These are phyloP conservation scores for Oncorhynchus masou DNA, from an alignment of 2,113 vertebrate genomes.

Conservation along the genomic window DNA sequence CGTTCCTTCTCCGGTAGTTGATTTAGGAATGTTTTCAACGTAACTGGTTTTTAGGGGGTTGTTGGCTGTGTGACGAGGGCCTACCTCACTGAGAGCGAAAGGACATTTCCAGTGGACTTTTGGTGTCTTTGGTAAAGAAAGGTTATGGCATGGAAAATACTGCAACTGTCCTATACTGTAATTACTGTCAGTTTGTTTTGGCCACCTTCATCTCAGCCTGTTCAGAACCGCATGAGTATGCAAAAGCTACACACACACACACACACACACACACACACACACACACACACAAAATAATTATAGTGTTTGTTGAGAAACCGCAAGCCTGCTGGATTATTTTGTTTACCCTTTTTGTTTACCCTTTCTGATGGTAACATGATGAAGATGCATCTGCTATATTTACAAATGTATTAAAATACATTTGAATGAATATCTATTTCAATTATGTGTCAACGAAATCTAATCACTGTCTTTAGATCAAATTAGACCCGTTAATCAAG, in stretches of 20 bases:
- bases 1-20: not conserved
- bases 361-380: not conserved
- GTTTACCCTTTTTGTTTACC: too few relatives aligned
- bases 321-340: not conserved
- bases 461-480: not conserved
- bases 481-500: conserved; percentile 17
- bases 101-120: conserved; percentile 38
- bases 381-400: not conserved
- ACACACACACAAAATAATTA: not conserved
- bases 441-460: too few relatives aligned
- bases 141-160: conserved; percentile 50
- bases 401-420: too few relatives aligned
- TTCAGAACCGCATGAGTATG: conserved; percentile 25
- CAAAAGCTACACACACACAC: conserved; percentile 15
- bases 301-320: not conserved
- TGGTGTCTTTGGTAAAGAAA: conserved; percentile 36
- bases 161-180: conserved; percentile 32
- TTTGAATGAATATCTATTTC: too few relatives aligned
- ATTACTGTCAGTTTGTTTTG: conserved; percentile 41
- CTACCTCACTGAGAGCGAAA: conserved; percentile 27
- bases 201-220: conserved; percentile 36
- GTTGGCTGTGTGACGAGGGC: conserved; percentile 8
- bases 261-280: not conserved
- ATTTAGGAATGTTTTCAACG: not conserved
- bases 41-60: not conserved